These are phyloP conservation scores for Heliothis peltigera DNA, from an alignment of 2,888 invertebrate species.

Conservation along the genomic window DNA sequence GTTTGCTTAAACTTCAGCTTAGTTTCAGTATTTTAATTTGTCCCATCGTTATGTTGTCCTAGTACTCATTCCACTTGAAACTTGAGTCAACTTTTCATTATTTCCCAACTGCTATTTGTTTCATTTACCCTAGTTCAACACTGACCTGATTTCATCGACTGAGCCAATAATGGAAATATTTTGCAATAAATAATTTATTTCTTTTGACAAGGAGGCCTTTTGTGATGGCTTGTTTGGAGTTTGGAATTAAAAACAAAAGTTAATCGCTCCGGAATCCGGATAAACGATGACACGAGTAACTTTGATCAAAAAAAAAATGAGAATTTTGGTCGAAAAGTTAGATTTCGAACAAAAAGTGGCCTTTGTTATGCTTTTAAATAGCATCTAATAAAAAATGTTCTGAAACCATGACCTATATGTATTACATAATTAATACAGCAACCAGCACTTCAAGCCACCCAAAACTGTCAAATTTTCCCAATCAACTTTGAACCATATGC, in stretches of 20 bases:
- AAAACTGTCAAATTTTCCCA: too few relatives aligned
- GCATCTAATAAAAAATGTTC: too few relatives aligned
- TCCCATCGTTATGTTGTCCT: slow-evolving; percentile 2
- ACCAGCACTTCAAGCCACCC: too few relatives aligned
- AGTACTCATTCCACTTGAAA: slow-evolving; percentile 5
- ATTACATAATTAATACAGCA: too few relatives aligned
- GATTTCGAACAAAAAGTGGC: too few relatives aligned
- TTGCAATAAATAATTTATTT: not conserved
- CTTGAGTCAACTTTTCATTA: slow-evolving; percentile 12
- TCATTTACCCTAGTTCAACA: slow-evolving; percentile 23
- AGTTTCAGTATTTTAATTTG: slow-evolving; percentile 27
- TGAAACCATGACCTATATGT: too few relatives aligned
- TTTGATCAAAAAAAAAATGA: not conserved
- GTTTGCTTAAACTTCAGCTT: slow-evolving; percentile 21
- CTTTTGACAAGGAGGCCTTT: not conserved
- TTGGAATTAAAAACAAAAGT: not conserved
- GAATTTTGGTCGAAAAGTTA: not conserved
- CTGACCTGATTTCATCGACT: slow-evolving; percentile 7
- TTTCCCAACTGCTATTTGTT: slow-evolving; percentile 15
- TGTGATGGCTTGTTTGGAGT: slow-evolving; percentile 5
- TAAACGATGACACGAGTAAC: not conserved
- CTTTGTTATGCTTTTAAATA: too few relatives aligned
- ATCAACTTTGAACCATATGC: too few relatives aligned
- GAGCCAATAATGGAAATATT: not conserved
- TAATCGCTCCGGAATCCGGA: not conserved